Percentiles rank a stretch among this genome's conserved stretches.
Conservation (phyloP, 1,140 invertebrate species). For the Orius insidiosus region DNA sequence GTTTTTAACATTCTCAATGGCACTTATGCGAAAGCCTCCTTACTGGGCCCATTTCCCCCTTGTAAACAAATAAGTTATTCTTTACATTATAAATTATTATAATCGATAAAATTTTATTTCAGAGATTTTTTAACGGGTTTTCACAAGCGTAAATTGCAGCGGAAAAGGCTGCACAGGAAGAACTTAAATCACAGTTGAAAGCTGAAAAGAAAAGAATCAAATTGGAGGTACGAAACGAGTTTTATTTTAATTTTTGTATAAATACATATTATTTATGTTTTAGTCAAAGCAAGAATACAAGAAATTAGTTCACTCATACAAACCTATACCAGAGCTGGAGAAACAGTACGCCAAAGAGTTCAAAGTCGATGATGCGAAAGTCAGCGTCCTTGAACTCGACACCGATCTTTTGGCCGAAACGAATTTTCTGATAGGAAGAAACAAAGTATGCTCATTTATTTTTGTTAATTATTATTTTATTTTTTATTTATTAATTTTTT, state of each 20-base stretch:
- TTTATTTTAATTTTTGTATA: too few species aligned
- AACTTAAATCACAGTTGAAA: constrained; percentile 47
- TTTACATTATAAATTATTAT: background rate
- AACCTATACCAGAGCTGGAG: constrained; percentile 45
- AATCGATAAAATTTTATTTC: constrained; percentile 8
- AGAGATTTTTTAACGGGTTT: constrained; percentile 61
- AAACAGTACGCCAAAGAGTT: constrained; percentile 46
- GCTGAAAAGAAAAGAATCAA: constrained; percentile 55
- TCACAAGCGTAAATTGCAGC: constrained; percentile 52
- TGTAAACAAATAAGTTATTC: background rate
- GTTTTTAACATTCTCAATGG: background rate
- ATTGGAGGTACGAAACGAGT: constrained; percentile 48
- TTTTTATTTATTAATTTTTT: constrained; percentile 8
- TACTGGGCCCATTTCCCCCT: background rate
- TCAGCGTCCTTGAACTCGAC: constrained; percentile 53
- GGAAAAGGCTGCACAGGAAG: constrained; percentile 50
- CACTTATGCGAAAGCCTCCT: too few species aligned
- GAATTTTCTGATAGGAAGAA: constrained; percentile 49
- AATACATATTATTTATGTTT: constrained; percentile 20
- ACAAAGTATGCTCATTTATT: too few species aligned
- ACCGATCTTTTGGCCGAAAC: constrained; percentile 41
- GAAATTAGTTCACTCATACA: constrained; percentile 39
- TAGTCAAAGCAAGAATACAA: constrained; percentile 45
- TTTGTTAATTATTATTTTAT: too few species aligned
- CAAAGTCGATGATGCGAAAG: constrained; percentile 52